Conservation (phyloP, 2,888 invertebrate genomes). For the Palloptera scutellata region DNA sequence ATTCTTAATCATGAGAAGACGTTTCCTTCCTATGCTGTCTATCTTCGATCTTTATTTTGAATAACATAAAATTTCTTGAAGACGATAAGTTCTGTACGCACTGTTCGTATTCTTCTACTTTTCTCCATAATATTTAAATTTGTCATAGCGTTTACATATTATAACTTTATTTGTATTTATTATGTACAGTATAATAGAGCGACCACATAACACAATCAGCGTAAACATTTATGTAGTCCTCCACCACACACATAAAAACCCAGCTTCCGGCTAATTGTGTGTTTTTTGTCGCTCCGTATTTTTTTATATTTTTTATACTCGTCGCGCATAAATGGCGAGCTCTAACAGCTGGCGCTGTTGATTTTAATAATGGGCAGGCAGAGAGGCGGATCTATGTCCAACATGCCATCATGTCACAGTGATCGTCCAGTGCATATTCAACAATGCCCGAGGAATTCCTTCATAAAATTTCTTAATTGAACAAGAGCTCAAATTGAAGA, state of each 20-base stretch:
- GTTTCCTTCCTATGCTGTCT: no score
- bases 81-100: no score
- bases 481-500: slow-evolving; percentile 5
- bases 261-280: not conserved
- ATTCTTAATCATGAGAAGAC: no score
- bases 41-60: no score
- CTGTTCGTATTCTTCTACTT: no score
- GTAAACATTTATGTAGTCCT: not conserved
- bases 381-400: not conserved
- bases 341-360: not conserved
- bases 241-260: not conserved
- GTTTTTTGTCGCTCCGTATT: not conserved
- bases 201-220: no score
- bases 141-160: no score
- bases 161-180: no score
- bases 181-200: no score
- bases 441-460: not conserved
- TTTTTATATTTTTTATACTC: not conserved
- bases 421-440: not conserved
- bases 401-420: not conserved
- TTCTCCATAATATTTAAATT: no score
- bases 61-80: no score
- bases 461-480: slow-evolving; percentile 11
- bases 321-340: not conserved
- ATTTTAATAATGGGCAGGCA: not conserved